Conservation (phyloP, 2,888 invertebrate species). For the Blomia tropicalis region DNA sequence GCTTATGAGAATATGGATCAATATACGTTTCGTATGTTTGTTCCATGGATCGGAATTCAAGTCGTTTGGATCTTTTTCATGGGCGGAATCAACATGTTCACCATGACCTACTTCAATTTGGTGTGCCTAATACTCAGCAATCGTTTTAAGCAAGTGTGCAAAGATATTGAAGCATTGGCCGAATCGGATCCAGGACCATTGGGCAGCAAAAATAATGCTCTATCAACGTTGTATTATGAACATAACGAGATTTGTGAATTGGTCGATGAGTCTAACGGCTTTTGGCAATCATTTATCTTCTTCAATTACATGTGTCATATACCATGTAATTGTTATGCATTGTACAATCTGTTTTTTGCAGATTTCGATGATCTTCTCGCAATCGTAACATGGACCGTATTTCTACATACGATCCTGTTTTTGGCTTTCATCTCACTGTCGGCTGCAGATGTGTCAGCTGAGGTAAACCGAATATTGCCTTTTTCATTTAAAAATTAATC, state of each 20-base stretch:
- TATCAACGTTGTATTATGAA: conserved; percentile 25
- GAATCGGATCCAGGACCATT: conserved; percentile 26
- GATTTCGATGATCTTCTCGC: conserved; percentile 25
- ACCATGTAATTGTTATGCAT: conserved; percentile 25
- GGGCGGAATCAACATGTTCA: conserved; percentile 24
- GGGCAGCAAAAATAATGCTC: conserved; percentile 22
- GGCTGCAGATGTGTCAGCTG: conserved; percentile 27
- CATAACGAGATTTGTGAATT: conserved; percentile 27
- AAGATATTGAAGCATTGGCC: conserved; percentile 26
- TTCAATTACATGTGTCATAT: conserved; percentile 27
- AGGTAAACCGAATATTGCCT: conserved; percentile 19
- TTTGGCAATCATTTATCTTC: conserved; percentile 26
- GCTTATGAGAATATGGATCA: conserved; percentile 25
- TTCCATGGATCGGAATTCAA: conserved; percentile 25
- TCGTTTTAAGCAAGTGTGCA: conserved; percentile 24
- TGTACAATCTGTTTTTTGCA: conserved; percentile 27
- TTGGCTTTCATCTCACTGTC: conserved; percentile 25
- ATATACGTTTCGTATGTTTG: conserved; percentile 16
- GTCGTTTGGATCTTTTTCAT: conserved; percentile 25
- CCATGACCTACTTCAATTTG: conserved; percentile 26
- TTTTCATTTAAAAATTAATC: background rate
- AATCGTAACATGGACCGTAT: conserved; percentile 25
- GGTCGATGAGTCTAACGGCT: conserved; percentile 26
- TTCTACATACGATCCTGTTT: conserved; percentile 25
- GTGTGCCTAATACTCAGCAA: conserved; percentile 22